These are phyloP conservation scores for Phragmatobia fuliginosa DNA, from an alignment of 2,888 invertebrate genomes.

Conservation along the genomic window DNA sequence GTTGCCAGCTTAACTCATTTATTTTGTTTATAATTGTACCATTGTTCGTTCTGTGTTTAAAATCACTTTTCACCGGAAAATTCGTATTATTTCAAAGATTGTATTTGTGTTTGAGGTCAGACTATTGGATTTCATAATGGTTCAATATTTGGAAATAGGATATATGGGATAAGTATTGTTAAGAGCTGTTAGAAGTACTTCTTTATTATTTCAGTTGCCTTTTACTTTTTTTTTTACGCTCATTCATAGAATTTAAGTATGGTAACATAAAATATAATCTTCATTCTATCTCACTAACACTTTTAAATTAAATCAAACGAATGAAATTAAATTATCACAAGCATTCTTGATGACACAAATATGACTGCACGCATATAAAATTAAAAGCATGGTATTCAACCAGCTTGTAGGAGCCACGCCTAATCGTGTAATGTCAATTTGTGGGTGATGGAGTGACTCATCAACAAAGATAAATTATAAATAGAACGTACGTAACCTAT, in stretches of 20 bases:
- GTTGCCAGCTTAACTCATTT: not conserved
- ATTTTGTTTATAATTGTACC: conserved; percentile 1
- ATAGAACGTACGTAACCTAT: conserved; percentile 75
- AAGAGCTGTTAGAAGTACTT: not conserved
- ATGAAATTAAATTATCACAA: not conserved
- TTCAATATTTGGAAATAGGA: not conserved
- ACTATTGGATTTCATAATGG: not conserved
- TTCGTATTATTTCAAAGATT: not conserved
- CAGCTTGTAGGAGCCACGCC: conserved; percentile 48
- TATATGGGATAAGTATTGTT: too few species aligned
- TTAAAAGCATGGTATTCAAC: conserved; percentile 33
- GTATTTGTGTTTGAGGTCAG: not conserved
- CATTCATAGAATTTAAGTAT: not conserved
- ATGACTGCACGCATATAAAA: conserved; percentile 18
- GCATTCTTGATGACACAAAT: not conserved
- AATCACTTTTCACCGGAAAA: not conserved
- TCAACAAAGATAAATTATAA: conserved; percentile 79
- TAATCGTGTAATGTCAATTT: conserved; percentile 54
- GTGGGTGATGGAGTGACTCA: conserved; percentile 69
- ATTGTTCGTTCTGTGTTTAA: not conserved
- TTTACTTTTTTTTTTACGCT: too few species aligned
- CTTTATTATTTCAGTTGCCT: not conserved
- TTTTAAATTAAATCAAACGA: not conserved
- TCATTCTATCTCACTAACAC: not conserved
- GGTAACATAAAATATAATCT: not conserved